Evolutionary conservation across 2,888 invertebrate species (phyloP).

Genomic region (Amorpha juglandis): DNA sequence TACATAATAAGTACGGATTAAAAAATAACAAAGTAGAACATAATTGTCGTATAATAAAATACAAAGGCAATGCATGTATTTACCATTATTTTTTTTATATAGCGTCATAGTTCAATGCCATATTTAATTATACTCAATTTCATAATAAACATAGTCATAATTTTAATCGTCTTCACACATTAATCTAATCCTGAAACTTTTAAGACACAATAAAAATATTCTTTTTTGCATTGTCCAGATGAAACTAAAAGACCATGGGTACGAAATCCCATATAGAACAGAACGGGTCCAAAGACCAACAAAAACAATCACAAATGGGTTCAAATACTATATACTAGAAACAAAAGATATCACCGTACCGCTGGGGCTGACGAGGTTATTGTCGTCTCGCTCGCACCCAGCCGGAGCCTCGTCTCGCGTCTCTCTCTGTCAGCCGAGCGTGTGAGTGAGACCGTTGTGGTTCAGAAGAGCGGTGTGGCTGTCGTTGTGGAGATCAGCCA

Average conservation of each 20-base stretch:
- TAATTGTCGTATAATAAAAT: too few species aligned
- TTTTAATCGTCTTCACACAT: not conserved
- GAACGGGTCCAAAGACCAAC: not conserved
- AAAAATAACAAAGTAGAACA: too few species aligned
- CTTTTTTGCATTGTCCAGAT: not conserved
- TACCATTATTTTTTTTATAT: too few species aligned
- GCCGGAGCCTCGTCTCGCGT: slow-evolving; percentile 3
- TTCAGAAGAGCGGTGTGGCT: slow-evolving; percentile 68
- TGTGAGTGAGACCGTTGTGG: slow-evolving; percentile 53
- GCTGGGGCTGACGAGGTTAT: slow-evolving; percentile 53
- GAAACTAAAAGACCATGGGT: not conserved
- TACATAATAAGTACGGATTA: too few species aligned
- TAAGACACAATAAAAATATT: not conserved
- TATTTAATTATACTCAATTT: too few species aligned
- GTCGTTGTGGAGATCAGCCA: slow-evolving; percentile 67
- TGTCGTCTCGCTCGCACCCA: slow-evolving; percentile 27
- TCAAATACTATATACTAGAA: slow-evolving; percentile 60
- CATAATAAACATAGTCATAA: too few species aligned
- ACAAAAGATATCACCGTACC: slow-evolving; percentile 68
- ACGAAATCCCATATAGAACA: not conserved
- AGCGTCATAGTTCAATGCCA: too few species aligned
- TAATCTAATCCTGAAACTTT: not conserved
- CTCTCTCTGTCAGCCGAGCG: slow-evolving; percentile 65
- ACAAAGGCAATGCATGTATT: too few species aligned
- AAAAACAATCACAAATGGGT: not conserved